Base-by-base conservation (phyloP, 1,140 invertebrate species). In the Sweltsa coloradensis region DNA sequence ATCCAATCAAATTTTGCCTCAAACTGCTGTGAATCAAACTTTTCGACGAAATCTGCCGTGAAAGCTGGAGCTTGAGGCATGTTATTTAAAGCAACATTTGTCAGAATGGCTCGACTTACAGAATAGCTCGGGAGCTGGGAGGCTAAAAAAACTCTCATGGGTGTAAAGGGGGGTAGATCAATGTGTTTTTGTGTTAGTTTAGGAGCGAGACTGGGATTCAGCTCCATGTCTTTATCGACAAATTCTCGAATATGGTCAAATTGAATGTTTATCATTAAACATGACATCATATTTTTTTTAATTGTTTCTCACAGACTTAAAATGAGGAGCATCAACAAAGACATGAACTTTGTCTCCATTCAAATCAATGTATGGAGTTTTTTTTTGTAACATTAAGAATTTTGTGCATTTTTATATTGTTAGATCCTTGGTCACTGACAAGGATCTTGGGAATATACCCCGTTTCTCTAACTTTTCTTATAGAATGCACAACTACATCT, bases 361-460 rank as follows among this genome's bases (percentile, higher is more conserved):
- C 5, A 37, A 37, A 5, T 37, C 11, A 11, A 37, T 19, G n/a
- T 5, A 37, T 22, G 5, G 36, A 5, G 18, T 37, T n/a, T 37
- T 22, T n/a, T 37, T 37, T 22, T 5, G 36, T 5, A 5, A 37
- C 23, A 4, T 22, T 22, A 11, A 37, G 36, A 16, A 37, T 7
- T 37, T 11, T 37, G 36, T 37, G 36, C 36, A 37, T 5, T 37
- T 37, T 37, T 37, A 5, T 19, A 37, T 37, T 37, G 23, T 37
- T 37, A 4, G 36, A n/a, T 22, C 36, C 36, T n/a, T 37, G 36
- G 23, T 37, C 36, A 37, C 36, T 19, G 5, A 37, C 36, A 19
- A 37, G 11, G 5, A 37, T 22, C 11, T 37, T 37, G 5, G 36
- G 5, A 9, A 37, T n/a, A 11, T 19, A 37, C 18, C 36, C 36